Conservation (phyloP, 2,797 vertebrate genomes). For the Prunella strophiata region DNA sequence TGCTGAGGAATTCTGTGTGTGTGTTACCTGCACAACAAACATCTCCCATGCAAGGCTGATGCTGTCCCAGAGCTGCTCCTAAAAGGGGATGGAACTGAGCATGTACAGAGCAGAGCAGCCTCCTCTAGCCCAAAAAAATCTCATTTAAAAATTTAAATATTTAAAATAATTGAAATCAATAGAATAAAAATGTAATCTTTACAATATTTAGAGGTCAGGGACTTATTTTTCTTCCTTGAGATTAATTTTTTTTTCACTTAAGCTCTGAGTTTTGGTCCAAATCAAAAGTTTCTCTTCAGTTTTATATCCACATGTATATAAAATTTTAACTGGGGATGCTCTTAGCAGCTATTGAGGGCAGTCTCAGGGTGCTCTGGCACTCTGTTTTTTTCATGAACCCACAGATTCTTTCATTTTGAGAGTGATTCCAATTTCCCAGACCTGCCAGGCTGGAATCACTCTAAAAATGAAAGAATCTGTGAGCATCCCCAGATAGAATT, state of each 20-base stretch:
- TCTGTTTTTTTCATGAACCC: background rate
- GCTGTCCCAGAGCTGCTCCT: background rate
- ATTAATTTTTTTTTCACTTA: background rate
- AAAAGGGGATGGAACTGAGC: background rate
- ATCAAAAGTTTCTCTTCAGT: background rate
- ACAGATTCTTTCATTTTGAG: background rate
- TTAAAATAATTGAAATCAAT: background rate
- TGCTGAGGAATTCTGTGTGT: background rate
- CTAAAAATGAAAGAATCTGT: background rate
- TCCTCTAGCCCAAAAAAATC: background rate
- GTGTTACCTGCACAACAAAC: no score
- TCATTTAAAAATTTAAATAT: background rate
- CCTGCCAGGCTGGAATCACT: background rate
- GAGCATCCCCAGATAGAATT: background rate
- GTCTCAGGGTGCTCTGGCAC: background rate
- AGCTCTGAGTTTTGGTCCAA: background rate
- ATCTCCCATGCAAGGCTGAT: rapidly evolving
- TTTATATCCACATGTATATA: background rate
- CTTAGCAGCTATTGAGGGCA: background rate
- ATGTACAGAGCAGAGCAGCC: background rate
- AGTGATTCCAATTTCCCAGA: background rate
- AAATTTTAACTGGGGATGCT: background rate
- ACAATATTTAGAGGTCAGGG: background rate
- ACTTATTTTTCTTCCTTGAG: background rate
- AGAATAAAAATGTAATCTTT: no score